phyloP scores from a whole-genome alignment of 2,888 invertebrate species.

The Rhagium mordax region DNA sequence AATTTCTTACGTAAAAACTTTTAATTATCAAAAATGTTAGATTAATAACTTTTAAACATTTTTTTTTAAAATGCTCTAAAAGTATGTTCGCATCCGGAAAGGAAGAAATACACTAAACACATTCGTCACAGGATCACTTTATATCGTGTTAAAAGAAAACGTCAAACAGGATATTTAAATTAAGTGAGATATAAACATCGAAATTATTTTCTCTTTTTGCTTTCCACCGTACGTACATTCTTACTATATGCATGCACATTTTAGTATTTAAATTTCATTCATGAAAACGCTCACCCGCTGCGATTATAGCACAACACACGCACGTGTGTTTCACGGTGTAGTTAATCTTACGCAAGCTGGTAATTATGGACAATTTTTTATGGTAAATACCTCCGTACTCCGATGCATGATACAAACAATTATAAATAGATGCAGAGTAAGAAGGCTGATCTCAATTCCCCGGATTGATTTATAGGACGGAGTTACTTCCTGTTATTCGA shows the following conservation, averaged over 20 bases:
- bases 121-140: background rate
- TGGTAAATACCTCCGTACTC: conserved; percentile 9
- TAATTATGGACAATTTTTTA: conserved; percentile 31
- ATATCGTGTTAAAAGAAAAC: background rate
- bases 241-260: conserved; percentile 30
- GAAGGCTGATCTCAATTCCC: background rate
- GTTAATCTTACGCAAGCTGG: conserved; percentile 28
- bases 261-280: conserved; percentile 50
- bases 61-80: no score
- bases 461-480: no score
- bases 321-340: conserved; percentile 15
- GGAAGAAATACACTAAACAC: background rate
- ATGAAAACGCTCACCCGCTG: conserved; percentile 48
- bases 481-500: no score
- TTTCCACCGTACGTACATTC: background rate
- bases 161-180: background rate
- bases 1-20: no score
- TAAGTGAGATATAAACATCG: conserved; percentile 18
- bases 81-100: no score
- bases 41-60: no score
- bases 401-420: background rate
- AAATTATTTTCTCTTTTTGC: conserved; percentile 23
- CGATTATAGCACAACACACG: conserved; percentile 41
- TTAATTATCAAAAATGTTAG: no score
- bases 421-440: conserved; percentile 17